A percentile compares a stretch with the other conserved stretches of the same genome.
Conservation (phyloP, 2,113 vertebrate species). For the Hydrolagus affinis region DNA sequence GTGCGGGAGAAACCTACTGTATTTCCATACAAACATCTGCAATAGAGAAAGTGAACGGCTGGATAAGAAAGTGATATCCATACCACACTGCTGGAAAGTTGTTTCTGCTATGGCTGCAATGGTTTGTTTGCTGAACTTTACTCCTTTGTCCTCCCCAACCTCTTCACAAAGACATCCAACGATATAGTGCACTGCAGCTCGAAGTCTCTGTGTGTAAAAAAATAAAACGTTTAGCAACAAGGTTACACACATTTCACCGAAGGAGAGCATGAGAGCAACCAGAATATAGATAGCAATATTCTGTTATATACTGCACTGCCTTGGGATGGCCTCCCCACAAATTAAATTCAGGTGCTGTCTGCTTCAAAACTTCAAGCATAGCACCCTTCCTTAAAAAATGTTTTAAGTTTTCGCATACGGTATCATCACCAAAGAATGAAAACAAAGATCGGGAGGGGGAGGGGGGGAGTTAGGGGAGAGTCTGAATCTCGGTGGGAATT, state of each 20-base stretch:
- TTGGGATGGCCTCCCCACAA: too few relatives aligned
- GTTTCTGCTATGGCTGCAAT: constrained; percentile 75
- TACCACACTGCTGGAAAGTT: constrained; percentile 82
- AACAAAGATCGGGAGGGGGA: too few relatives aligned
- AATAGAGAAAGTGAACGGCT: too few relatives aligned
- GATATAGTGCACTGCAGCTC: constrained; percentile 75
- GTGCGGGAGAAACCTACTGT: not conserved
- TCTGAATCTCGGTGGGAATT: too few relatives aligned
- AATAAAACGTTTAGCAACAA: not conserved
- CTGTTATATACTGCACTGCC: too few relatives aligned
- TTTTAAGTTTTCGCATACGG: too few relatives aligned
- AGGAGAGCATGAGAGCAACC: not conserved
- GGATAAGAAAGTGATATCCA: constrained; percentile 28
- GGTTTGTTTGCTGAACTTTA: constrained; percentile 65
- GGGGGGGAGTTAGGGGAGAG: too few relatives aligned
- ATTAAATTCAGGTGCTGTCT: too few relatives aligned
- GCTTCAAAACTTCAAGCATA: too few relatives aligned
- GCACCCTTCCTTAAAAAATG: too few relatives aligned
- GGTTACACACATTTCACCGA: not conserved
- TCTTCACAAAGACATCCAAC: constrained; percentile 66
- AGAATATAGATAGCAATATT: not conserved
- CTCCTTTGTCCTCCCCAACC: constrained; percentile 49
- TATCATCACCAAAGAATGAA: too few relatives aligned
- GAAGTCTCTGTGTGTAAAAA: constrained; percentile 62
- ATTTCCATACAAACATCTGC: not conserved